A percentile compares a stretch with the other conserved stretches of the same genome.
Conservation (phyloP, 2,888 invertebrate genomes). For the Eupithecia subumbrata region DNA sequence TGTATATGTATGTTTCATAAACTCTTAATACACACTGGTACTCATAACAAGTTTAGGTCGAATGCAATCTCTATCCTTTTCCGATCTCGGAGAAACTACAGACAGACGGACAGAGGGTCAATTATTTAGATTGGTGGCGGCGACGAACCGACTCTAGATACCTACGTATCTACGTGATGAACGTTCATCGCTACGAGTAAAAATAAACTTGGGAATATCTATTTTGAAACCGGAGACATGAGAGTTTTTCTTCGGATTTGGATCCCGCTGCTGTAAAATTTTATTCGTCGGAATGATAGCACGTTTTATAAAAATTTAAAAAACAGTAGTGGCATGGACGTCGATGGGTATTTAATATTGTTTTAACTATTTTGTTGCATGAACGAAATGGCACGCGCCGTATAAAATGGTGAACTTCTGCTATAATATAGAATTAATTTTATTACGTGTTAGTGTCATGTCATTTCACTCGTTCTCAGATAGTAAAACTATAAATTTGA, state of each 20-base stretch:
- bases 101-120: conserved; percentile 78
- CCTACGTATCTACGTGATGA: conserved; percentile 60
- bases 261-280: conserved; percentile 5
- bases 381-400: not conserved
- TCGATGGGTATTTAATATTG: not conserved
- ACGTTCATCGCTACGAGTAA: conserved; percentile 37
- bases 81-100: conserved; percentile 67
- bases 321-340: not conserved
- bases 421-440: not conserved
- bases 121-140: conserved; percentile 83
- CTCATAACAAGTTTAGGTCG: conserved; percentile 6
- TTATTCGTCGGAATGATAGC: not conserved
- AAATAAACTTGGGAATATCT: conserved; percentile 27
- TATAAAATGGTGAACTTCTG: not conserved
- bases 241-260: conserved; percentile 3
- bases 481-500: too few relatives aligned
- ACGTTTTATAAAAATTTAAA: not conserved
- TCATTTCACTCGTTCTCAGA: too few relatives aligned
- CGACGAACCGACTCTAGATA: conserved; percentile 61
- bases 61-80: conserved; percentile 56
- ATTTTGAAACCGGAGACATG: conserved; percentile 19
- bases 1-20: too few relatives aligned
- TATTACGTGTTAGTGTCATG: too few relatives aligned
- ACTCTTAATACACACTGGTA: too few relatives aligned
- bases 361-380: not conserved